These are phyloP conservation scores for Spodoptera exigua DNA, from an alignment of 2,888 invertebrate species.

Conservation along the genomic window DNA sequence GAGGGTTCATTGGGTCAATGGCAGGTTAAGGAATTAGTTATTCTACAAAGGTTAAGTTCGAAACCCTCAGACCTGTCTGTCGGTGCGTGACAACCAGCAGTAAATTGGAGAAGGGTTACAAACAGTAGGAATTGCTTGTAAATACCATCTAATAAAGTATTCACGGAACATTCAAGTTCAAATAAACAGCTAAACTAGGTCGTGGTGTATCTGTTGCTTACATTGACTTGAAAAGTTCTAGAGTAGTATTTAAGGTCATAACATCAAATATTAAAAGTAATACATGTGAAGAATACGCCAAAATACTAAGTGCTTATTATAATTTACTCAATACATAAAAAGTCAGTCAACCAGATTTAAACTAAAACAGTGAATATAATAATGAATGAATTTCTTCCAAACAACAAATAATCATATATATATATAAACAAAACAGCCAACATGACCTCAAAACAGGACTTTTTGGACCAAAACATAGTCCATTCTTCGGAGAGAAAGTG, in stretches of 20 bases:
- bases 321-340: no score
- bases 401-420: not conserved
- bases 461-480: conserved; percentile 25
- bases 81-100: not conserved
- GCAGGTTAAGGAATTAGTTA: conserved; percentile 31
- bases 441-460: conserved; percentile 40
- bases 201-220: no score
- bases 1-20: conserved; percentile 51
- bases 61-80: conserved; percentile 5
- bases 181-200: not conserved
- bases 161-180: conserved; percentile 5
- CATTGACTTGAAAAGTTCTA: not conserved
- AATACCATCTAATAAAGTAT: conserved; percentile 4
- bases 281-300: no score
- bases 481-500: conserved; percentile 53
- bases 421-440: conserved; percentile 18
- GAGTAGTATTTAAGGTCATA: no score
- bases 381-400: no score
- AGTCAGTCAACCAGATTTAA: no score
- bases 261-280: no score
- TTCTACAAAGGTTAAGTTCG: conserved; percentile 16
- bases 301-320: no score
- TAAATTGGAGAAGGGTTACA: not conserved
- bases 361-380: no score
- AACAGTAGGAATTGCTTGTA: not conserved